Base-by-base conservation (phyloP, 2,797 vertebrate genomes). In the Neosalanx taihuensis region DNA sequence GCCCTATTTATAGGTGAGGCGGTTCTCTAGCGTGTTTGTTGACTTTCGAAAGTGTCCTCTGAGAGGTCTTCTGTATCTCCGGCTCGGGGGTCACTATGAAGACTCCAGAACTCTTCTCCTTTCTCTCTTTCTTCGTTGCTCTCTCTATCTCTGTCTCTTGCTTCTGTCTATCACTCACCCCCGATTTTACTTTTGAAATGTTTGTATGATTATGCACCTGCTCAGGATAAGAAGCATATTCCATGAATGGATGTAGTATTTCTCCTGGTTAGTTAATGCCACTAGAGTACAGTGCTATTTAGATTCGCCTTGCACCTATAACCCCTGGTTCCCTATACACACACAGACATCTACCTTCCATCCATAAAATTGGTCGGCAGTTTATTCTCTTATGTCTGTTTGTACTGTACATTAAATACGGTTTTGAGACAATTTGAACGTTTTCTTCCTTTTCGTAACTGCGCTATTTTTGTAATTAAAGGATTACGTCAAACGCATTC, bases 381-480 rank as follows among this genome's bases (percentile, higher is more conserved):
- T 75, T 61, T 85, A 49, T 75, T 69, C 67, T 75, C 53, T 75
- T 78, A 56, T 82, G 68, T 72, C 64, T 70, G 76, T 84, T 81
- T 67, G 72, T 76, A 79, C 77, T 86, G 80, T 88, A 84, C 82
- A 79, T 86, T 73, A 86, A 79, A 79, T 73, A 77, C 61, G 85
- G 79, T 87, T 41, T 72, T 69, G 63, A 77, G 64, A 71, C 66
- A 77, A 58, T 56, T 64, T 78, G 77, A 83, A 77, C 79, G 78
- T 80, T 76, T 79, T 80, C 30, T 37, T 84, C 85, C 78, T 85
- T 86, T 79, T 85, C 81, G 79, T 82, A 66, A 56, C 58, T 76
- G 41, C 12, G 12, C 37, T 79, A 53, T 46, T 61, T 87, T 87
- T 89, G 82, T 73, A 83, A 88, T 84, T 84, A 89, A 88, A 74